phyloP scores from a whole-genome alignment of 2,888 invertebrate genomes.

The Tenodera sinensis region DNA sequence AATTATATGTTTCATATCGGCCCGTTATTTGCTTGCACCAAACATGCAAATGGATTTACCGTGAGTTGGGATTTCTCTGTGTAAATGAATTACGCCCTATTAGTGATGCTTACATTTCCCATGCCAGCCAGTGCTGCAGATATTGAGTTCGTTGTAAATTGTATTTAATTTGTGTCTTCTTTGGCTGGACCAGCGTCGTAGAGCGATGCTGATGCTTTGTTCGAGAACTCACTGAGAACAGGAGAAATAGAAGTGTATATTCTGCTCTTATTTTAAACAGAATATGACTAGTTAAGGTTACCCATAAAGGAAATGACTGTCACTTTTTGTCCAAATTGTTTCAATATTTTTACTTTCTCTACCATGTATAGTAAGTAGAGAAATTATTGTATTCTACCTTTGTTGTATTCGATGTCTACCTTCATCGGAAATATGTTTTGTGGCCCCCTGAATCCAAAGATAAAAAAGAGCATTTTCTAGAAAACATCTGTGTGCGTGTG shows the following conservation, averaged over 20 bases:
- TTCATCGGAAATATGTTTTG: too few relatives aligned
- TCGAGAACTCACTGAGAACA: neutral
- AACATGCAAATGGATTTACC: neutral
- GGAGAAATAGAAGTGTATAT: neutral
- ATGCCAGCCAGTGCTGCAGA: neutral
- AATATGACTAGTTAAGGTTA: neutral
- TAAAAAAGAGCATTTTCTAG: too few relatives aligned
- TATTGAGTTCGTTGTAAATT: neutral
- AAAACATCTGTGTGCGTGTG: too few relatives aligned
- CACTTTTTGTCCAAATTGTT: too few relatives aligned
- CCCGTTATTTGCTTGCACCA: neutral
- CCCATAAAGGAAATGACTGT: too few relatives aligned
- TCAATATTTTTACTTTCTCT: too few relatives aligned
- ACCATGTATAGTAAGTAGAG: too few relatives aligned
- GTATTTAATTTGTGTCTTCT: neutral
- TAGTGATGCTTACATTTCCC: neutral
- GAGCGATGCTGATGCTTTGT: neutral
- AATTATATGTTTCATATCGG: neutral
- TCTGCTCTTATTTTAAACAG: neutral
- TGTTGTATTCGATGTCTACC: too few relatives aligned
- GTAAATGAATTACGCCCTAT: neutral
- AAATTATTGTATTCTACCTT: too few relatives aligned
- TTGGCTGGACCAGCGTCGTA: neutral
- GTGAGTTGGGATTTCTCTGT: neutral
- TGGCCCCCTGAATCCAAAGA: too few relatives aligned